Base-by-base conservation (phyloP, 2,113 vertebrate species). In the Origma solitaria region DNA sequence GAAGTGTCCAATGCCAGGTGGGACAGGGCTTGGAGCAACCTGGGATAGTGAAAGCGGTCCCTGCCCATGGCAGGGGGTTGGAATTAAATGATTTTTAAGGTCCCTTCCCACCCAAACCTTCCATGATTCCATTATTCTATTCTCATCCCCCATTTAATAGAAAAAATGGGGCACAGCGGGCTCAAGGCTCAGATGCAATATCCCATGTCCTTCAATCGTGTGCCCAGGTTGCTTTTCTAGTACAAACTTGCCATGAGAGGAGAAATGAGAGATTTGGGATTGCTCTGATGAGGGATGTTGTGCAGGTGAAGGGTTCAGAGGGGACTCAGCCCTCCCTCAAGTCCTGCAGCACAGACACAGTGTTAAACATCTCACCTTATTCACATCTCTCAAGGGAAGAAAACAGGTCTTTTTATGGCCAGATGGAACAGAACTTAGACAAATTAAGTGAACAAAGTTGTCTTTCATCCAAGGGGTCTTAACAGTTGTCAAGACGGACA, bases 21-120 rank as follows among this genome's bases (percentile, higher is more conserved):
- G 37, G 68, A 82, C 0, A 0, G 23, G 13, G 6, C 11, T 66
- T 66, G 33, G 68, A 81, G 15, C 4, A 58, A 11, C 15, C 51
- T 66, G 77, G 23, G 10, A 2, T 28, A 58, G 10, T 30, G 51
- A 15, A 51, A 66, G 10, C 10, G 38, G 13, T 30, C 15, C 9
- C 15, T 45, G 33, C 13, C 22, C 25, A 24, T 30, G 37, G 4
- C 31, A 65, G 27, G 14, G 14, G 21, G 1, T 4, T 37, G 27
- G 35, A 65, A 50, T 1, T 1, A 20, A 23, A 21, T 28, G 27
- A 28, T 11, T 7, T 6, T 65, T 57, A 33, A 23, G 10, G 20
- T 23, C 11, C 6, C 15, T 65, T 65, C 27, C 7, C 38, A 37
- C 8, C 10, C 22, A 65, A 72, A 50, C 15, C 9, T 20, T 65